Evolutionary conservation across 2,888 invertebrate genomes (phyloP).

Genomic region (Leucophenga maculata): DNA sequence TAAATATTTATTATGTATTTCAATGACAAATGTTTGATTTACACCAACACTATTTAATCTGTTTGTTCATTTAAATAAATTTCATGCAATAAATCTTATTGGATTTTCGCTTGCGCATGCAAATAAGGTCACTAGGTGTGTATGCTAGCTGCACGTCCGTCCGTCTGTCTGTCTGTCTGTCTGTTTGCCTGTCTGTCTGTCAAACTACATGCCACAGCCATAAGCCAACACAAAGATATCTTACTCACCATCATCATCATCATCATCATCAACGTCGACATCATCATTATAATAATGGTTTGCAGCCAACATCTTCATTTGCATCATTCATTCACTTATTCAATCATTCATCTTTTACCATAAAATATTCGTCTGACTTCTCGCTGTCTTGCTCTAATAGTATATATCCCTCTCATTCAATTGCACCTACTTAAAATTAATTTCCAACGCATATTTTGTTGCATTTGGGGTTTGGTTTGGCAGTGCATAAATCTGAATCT

Average conservation of each 20-base stretch:
- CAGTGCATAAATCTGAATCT: not conserved
- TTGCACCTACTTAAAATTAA: conserved; percentile 19
- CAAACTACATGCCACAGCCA: not conserved
- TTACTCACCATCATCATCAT: conserved; percentile 4
- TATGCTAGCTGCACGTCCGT: conserved; percentile 15
- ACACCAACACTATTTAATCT: conserved; percentile 10
- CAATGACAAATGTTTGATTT: not conserved
- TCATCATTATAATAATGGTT: not conserved
- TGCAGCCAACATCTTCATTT: conserved; percentile 6
- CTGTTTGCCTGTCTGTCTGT: conserved; percentile 1
- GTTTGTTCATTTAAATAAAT: too few species aligned
- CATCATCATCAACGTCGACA: not conserved
- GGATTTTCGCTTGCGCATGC: conserved; percentile 24
- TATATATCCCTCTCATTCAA: not conserved
- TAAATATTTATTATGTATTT: not conserved
- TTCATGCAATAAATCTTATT: too few species aligned
- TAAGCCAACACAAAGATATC: conserved; percentile 2
- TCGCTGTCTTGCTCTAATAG: not conserved
- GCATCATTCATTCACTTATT: conserved; percentile 8
- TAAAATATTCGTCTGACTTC: not conserved
- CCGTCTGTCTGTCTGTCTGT: conserved; percentile 16
- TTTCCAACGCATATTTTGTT: conserved; percentile 19
- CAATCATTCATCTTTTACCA: conserved; percentile 1
- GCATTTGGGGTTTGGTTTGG: conserved; percentile 24
- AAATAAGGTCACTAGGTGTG: conserved; percentile 43